phyloP scores from a whole-genome alignment of 2,797 vertebrate genomes.

The Spondyliosoma cantharus region DNA sequence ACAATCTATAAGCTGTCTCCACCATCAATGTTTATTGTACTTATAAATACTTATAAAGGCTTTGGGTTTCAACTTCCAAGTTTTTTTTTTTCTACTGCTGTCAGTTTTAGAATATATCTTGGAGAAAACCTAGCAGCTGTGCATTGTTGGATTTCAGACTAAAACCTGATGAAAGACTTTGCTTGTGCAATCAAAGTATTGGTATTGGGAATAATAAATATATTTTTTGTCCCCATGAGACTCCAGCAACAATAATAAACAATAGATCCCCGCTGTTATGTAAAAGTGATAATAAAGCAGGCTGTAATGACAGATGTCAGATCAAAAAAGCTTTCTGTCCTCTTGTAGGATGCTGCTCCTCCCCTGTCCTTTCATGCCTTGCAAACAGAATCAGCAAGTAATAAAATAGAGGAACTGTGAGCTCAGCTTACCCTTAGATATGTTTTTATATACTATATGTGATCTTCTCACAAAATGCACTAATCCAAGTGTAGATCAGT shows the following conservation, averaged over 20 bases:
- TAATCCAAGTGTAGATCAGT: no score
- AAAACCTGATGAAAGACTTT: conserved; percentile 16
- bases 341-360: neutral
- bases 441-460: neutral
- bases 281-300: conserved; percentile 19
- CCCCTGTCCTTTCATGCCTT: neutral
- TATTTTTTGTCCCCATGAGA: conserved; percentile 12
- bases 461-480: neutral
- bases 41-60: neutral
- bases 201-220: neutral
- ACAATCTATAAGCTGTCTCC: neutral
- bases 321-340: conserved; percentile 33
- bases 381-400: conserved; percentile 11
- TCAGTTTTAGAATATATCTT: neutral
- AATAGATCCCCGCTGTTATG: conserved; percentile 16
- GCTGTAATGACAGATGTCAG: conserved; percentile 41
- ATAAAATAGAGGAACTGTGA: neutral
- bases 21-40: neutral
- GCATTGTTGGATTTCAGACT: conserved; percentile 15
- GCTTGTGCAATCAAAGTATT: conserved; percentile 21
- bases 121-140: neutral
- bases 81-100: neutral
- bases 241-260: conserved; percentile 31
- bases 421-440: neutral
- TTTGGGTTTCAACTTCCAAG: neutral